Evolutionary conservation across 2,797 vertebrate species (phyloP).

Genomic region (Spea hammondii): DNA sequence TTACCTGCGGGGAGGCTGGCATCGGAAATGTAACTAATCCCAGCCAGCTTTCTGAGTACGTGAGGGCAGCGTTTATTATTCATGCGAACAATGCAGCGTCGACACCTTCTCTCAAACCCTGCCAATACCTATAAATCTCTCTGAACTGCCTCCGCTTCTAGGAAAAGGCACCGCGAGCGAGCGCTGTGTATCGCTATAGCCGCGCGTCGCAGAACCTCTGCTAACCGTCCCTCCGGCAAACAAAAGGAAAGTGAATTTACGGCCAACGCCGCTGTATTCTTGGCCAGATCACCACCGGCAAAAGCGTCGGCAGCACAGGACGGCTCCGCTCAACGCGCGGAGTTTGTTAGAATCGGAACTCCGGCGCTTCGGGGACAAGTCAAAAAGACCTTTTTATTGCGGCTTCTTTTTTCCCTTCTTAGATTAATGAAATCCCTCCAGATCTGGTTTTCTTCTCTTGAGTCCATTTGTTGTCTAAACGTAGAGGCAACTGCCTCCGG

Average conservation of each 20-base stretch:
- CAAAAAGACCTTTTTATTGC: too few relatives aligned
- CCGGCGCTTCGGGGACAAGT: too few relatives aligned
- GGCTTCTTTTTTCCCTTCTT: too few relatives aligned
- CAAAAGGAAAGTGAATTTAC: not conserved
- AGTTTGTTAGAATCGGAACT: too few relatives aligned
- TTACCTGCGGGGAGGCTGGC: constrained; percentile 35
- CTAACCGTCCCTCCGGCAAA: not conserved
- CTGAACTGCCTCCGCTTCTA: constrained; percentile 30
- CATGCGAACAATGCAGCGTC: constrained; percentile 37
- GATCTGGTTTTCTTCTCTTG: too few relatives aligned
- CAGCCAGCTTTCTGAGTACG: constrained; percentile 29
- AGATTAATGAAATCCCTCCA: too few relatives aligned
- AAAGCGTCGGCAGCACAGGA: too few relatives aligned
- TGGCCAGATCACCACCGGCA: too few relatives aligned
- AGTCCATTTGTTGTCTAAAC: too few relatives aligned
- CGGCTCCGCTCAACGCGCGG: too few relatives aligned
- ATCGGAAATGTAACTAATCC: constrained; percentile 39
- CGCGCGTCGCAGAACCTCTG: not conserved
- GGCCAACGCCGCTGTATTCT: too few relatives aligned
- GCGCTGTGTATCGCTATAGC: not conserved
- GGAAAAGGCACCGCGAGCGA: constrained; percentile 17
- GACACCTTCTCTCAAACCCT: constrained; percentile 19
- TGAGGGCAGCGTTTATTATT: constrained; percentile 35
- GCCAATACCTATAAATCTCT: constrained; percentile 41
- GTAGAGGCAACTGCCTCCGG: too few relatives aligned